Base-by-base conservation (phyloP, 2,797 vertebrate species). In the Gymnoscopelus braueri region DNA sequence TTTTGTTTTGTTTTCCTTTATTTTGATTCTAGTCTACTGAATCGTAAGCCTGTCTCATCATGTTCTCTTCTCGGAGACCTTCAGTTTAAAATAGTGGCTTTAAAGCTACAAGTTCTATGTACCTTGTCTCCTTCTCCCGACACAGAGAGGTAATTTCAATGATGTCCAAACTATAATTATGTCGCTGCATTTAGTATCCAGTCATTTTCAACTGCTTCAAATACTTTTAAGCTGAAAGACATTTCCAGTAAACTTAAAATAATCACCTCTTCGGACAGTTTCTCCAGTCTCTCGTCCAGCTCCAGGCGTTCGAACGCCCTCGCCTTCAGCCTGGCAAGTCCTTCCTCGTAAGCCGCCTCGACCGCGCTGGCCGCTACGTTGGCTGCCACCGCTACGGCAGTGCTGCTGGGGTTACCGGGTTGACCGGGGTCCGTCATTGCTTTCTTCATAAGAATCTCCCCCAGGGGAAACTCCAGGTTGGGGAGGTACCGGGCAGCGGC, bases 261-360 rank as follows among this genome's bases (percentile, higher is more conserved):
- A 15, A 39, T 78, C 82, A 93, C 92, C 93, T 99, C 98, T 81
- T 99, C 97, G 0, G 97, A 98, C 74, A 99, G 91, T 84, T 98
- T 96, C 92, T 99, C 98, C 83, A 98, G 92, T 64, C 97, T 87
- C 87, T 98, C 96, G 69, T 99, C 97, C 83, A 98, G 94, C 78
- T 99, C 97, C 72, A 99, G 93, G 62, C 97, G 95, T 82, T 99
- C 98, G n/a, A 99, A 96, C 2, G 98, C 97, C 0, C 96, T 93
- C 14, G 98, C 97, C 91, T 98, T 98, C 54, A 99, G 93, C 73
- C 98, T 94, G 39, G 97, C 96, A 89, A 98, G 86, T 49, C 98
- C 97, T 75, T 99, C 98, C 83, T 99, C 98, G 0, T 99, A 99
- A 15, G 97, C 97, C 0, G 96, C 89, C 47, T 99, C 98, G 23